A percentile compares a stretch with the other conserved stretches of the same genome.
These are phyloP conservation scores for Orthosia cruda DNA, from an alignment of 2,888 invertebrate genomes.

Conservation along the genomic window DNA sequence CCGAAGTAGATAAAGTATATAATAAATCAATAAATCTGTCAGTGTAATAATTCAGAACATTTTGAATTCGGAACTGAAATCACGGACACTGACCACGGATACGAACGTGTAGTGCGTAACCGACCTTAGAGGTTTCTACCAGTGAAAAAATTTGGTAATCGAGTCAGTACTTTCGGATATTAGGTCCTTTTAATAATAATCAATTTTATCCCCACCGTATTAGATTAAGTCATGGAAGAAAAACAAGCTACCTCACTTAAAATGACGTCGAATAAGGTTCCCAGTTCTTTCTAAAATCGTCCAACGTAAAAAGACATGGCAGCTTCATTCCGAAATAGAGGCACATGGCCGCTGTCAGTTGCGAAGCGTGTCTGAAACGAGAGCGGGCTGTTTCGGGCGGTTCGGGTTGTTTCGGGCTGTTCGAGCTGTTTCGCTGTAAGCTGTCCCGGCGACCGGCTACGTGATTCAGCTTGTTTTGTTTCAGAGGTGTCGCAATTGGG, in stretches of 20 bases:
- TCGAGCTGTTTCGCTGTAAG: slow-evolving; percentile 19
- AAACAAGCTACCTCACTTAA: not conserved
- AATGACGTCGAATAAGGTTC: not conserved
- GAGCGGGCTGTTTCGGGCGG: slow-evolving; percentile 17
- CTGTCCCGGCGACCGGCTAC: slow-evolving; percentile 39
- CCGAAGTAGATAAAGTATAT: no score
- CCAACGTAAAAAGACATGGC: slow-evolving; percentile 17
- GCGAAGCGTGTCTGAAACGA: slow-evolving; percentile 29
- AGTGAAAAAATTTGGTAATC: no score
- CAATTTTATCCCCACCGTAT: no score
- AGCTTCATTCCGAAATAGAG: slow-evolving; percentile 37
- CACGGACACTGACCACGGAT: no score
- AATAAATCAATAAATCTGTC: no score
- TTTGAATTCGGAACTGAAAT: no score
- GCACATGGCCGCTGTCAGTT: slow-evolving; percentile 44
- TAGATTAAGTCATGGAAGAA: no score
- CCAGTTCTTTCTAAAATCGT: slow-evolving; percentile 12
- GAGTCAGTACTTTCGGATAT: no score
- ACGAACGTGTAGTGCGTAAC: no score
- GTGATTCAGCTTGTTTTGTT: slow-evolving; percentile 51
- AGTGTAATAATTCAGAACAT: no score
- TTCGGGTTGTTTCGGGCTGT: slow-evolving; percentile 13
- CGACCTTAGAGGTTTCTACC: no score
- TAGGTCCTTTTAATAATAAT: no score
- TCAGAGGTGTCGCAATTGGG: slow-evolving; percentile 12